Conservation (phyloP, 1,140 invertebrate genomes). For the Colletes latitarsis region DNA sequence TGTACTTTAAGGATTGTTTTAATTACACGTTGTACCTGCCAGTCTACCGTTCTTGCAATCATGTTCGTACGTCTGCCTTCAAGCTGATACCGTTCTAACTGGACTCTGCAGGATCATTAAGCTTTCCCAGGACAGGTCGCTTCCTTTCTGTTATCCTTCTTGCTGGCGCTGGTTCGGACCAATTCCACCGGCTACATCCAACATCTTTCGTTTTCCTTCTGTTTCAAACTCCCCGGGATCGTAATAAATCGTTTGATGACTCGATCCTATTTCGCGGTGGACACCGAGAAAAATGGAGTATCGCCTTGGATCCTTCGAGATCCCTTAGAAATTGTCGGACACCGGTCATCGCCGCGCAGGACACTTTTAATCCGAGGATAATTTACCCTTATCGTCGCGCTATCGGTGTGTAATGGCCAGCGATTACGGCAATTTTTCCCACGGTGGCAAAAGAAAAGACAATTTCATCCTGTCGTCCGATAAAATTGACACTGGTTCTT, state of each 20-base stretch:
- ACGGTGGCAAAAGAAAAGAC: not conserved
- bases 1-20: too few relatives aligned
- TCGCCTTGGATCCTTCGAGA: conserved; percentile 28
- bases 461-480: not conserved
- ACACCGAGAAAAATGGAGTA: conserved; percentile 46
- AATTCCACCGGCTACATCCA: not conserved
- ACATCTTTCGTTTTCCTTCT: conserved; percentile 34
- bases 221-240: conserved; percentile 39
- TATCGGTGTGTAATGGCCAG: conserved; percentile 11
- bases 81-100: conserved; percentile 13
- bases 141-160: conserved; percentile 44
- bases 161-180: not conserved
- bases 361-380: conserved; percentile 52
- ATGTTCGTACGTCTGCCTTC: conserved; percentile 11
- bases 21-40: too few relatives aligned
- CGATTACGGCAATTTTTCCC: conserved; percentile 29
- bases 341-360: not conserved
- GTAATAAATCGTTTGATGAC: conserved; percentile 55
- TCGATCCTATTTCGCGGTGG: conserved; percentile 29
- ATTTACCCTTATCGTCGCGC: conserved; percentile 38
- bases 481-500: not conserved
- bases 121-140: conserved; percentile 25
- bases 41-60: conserved; percentile 4
- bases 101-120: conserved; percentile 28
- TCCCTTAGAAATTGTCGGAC: conserved; percentile 42